Percentiles rank a stretch among this genome's conserved stretches.
These are phyloP conservation scores for Heliothis virescens DNA, from an alignment of 1,140 invertebrate species.

Conservation along the genomic window DNA sequence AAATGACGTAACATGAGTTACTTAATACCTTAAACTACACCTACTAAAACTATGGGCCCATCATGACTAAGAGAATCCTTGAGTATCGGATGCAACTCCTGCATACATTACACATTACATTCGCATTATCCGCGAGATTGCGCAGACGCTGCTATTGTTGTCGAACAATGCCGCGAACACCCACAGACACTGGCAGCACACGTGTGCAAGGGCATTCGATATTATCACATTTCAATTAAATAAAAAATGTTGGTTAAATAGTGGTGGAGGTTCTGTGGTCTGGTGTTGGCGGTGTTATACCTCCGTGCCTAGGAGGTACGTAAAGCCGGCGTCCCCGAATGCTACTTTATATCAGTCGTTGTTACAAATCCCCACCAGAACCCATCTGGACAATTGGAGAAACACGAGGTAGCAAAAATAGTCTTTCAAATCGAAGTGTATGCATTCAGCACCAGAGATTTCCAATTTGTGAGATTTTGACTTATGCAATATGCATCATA, in stretches of 20 bases:
- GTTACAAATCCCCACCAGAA: no score
- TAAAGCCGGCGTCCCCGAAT: no score
- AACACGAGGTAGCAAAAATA: no score
- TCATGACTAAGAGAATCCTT: conserved; percentile 72
- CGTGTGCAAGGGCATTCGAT: conserved; percentile 14
- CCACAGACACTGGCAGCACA: conserved; percentile 23
- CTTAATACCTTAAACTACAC: not conserved
- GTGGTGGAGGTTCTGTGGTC: not conserved
- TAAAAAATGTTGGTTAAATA: not conserved
- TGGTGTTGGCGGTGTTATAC: no score
- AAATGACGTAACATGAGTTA: no score
- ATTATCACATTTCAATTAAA: conserved; percentile 2
- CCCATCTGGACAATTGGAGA: no score
- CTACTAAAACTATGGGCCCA: not conserved
- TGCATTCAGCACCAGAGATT: no score
- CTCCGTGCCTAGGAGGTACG: no score
- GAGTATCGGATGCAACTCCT: conserved; percentile 70
- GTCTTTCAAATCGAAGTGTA: no score
- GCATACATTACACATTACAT: conserved; percentile 72
- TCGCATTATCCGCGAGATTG: conserved; percentile 62
- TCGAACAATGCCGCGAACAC: conserved; percentile 73
- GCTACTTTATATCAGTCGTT: no score
- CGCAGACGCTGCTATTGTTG: conserved; percentile 75
- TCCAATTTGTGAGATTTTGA: no score
- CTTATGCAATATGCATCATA: no score